Percentiles rank a stretch among this genome's conserved stretches.
Conservation (phyloP, 2,797 vertebrate genomes). For the Enteromius trimaculatus region DNA sequence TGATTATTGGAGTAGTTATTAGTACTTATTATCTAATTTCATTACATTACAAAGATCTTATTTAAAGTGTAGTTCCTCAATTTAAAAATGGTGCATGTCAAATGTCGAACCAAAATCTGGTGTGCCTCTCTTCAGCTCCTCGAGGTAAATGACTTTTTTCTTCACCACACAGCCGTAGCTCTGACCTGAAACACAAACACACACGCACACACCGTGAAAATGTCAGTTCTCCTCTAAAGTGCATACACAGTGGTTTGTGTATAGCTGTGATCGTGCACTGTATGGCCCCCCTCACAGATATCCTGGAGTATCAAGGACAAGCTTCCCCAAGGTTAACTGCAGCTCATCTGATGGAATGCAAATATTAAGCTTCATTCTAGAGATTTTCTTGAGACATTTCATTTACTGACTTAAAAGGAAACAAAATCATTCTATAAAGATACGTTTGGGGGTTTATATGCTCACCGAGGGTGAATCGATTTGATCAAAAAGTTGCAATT, state of each 20-base stretch:
- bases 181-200: slow-evolving; percentile 75
- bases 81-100: not conserved
- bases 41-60: not conserved
- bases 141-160: slow-evolving; percentile 94
- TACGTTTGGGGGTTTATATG: not conserved
- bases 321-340: not conserved
- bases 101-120: slow-evolving; percentile 90
- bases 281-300: not conserved
- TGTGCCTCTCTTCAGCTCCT: slow-evolving; percentile 88
- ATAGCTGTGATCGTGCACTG: not conserved
- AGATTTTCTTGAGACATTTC: not conserved
- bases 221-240: slow-evolving; percentile 23
- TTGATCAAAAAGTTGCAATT: not conserved
- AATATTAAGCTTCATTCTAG: not conserved
- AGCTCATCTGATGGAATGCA: slow-evolving; percentile 7
- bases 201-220: slow-evolving; percentile 21
- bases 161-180: slow-evolving; percentile 91
- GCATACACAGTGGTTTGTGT: not conserved
- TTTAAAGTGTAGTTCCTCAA: not conserved
- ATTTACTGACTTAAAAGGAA: not conserved
- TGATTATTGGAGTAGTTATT: no score
- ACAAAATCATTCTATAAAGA: not conserved
- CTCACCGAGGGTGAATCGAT: no score
- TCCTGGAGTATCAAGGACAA: not conserved
- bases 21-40: no score